These are phyloP conservation scores for Euclidia mi DNA, from an alignment of 2,888 invertebrate genomes.

Conservation along the genomic window DNA sequence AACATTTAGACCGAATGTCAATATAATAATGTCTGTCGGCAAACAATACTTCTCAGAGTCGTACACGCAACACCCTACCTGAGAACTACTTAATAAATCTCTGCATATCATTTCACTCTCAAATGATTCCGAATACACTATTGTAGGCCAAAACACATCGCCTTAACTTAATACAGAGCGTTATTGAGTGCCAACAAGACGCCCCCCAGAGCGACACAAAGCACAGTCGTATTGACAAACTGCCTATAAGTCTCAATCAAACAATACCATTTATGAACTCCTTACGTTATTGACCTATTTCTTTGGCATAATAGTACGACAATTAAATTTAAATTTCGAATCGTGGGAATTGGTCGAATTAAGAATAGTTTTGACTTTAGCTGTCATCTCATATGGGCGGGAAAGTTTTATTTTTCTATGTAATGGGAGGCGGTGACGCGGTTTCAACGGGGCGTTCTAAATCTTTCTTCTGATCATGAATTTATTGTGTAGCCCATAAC, in stretches of 20 bases:
- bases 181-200: slow-evolving; percentile 66
- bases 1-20: slow-evolving; percentile 31
- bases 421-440: slow-evolving; percentile 64
- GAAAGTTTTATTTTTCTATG: slow-evolving; percentile 65
- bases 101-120: slow-evolving; percentile 88
- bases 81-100: slow-evolving; percentile 79
- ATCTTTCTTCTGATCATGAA: slow-evolving; percentile 57
- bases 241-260: slow-evolving; percentile 88
- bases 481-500: slow-evolving; percentile 50
- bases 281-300: slow-evolving; percentile 87
- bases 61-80: slow-evolving; percentile 50
- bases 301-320: slow-evolving; percentile 84
- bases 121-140: slow-evolving; percentile 75
- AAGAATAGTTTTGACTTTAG: slow-evolving; percentile 78
- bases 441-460: slow-evolving; percentile 70
- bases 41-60: slow-evolving; percentile 48
- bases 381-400: slow-evolving; percentile 81
- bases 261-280: slow-evolving; percentile 80
- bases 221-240: slow-evolving; percentile 83
- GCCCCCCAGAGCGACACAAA: slow-evolving; percentile 74
- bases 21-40: slow-evolving; percentile 45
- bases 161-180: slow-evolving; percentile 68
- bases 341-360: slow-evolving; percentile 87
- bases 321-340: slow-evolving; percentile 85
- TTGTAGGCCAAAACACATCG: slow-evolving; percentile 71